Conservation (phyloP, 23 tunicate genomes). For the Diplosoma virens region DNA sequence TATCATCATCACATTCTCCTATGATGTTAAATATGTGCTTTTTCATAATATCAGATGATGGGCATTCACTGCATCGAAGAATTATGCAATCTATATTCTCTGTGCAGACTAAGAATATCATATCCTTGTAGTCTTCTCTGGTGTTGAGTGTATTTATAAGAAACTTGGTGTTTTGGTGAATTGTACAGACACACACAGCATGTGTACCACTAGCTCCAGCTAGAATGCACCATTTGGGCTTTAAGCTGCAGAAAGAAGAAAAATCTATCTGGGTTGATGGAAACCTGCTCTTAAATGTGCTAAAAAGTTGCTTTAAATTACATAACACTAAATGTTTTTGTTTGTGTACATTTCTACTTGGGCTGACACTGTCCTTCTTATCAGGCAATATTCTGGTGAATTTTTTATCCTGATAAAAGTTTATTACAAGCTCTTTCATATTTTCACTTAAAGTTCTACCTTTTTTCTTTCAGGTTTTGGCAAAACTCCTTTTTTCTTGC, state of each 20-base stretch:
- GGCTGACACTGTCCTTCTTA: slow-evolving; percentile 27
- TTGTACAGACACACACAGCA: slow-evolving; percentile 48
- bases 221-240: slow-evolving; percentile 42
- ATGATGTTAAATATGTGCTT: slow-evolving; percentile 7
- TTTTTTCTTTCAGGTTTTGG: not conserved
- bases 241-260: slow-evolving; percentile 31
- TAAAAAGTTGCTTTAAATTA: slow-evolving; percentile 23
- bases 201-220: slow-evolving; percentile 38
- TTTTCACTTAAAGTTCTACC: no score
- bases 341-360: slow-evolving; percentile 30
- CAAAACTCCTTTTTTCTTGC: slow-evolving; percentile 25
- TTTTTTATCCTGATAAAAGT: slow-evolving; percentile 36
- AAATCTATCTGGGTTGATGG: slow-evolving; percentile 21
- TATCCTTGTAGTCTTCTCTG: slow-evolving; percentile 22
- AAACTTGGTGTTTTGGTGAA: slow-evolving; percentile 32
- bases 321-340: slow-evolving; percentile 35
- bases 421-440: slow-evolving; percentile 22
- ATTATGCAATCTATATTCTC: slow-evolving; percentile 33
- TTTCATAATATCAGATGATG: slow-evolving; percentile 16
- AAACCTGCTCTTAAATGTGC: slow-evolving; percentile 27
- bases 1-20: slow-evolving; percentile 20
- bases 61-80: slow-evolving; percentile 33
- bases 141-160: slow-evolving; percentile 14
- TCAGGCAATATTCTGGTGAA: slow-evolving; percentile 33
- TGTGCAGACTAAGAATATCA: slow-evolving; percentile 32